Evolutionary conservation across 2,888 invertebrate species (phyloP).

Genomic region (Pyralis farinalis): DNA sequence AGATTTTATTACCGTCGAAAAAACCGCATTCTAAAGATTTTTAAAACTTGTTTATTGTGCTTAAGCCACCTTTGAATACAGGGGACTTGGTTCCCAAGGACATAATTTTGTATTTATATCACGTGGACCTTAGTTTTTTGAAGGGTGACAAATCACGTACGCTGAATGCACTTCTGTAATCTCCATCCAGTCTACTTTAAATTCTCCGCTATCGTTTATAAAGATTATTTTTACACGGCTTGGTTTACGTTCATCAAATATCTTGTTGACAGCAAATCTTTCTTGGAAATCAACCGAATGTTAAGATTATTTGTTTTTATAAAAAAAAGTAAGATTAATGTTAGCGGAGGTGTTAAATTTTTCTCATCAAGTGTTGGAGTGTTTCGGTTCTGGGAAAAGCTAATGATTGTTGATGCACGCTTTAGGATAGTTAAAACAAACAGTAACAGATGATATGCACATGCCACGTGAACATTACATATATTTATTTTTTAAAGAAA

Average conservation of each 20-base stretch:
- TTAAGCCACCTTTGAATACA: slow-evolving; percentile 30
- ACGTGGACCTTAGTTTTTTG: slow-evolving; percentile 30
- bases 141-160: slow-evolving; percentile 51
- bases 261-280: slow-evolving; percentile 44
- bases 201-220: slow-evolving; percentile 5
- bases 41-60: slow-evolving; percentile 49
- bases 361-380: slow-evolving; percentile 25
- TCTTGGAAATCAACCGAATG: slow-evolving; percentile 46
- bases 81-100: slow-evolving; percentile 60
- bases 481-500: neutral
- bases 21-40: slow-evolving; percentile 43
- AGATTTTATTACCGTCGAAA: slow-evolving; percentile 42
- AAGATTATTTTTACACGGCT: slow-evolving; percentile 6
- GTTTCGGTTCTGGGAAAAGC: slow-evolving; percentile 31
- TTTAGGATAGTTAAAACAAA: slow-evolving; percentile 8
- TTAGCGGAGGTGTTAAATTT: slow-evolving; percentile 59
- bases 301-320: slow-evolving; percentile 40
- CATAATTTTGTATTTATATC: slow-evolving; percentile 56
- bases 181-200: slow-evolving; percentile 17
- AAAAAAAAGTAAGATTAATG: slow-evolving; percentile 59
- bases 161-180: slow-evolving; percentile 18
- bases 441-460: slow-evolving; percentile 14
- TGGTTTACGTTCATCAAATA: slow-evolving; percentile 26
- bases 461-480: neutral
- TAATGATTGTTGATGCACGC: slow-evolving; percentile 18